Conservation (phyloP, 53 echinoderm and acorn worm species). For the Actinopyga echinites region DNA sequence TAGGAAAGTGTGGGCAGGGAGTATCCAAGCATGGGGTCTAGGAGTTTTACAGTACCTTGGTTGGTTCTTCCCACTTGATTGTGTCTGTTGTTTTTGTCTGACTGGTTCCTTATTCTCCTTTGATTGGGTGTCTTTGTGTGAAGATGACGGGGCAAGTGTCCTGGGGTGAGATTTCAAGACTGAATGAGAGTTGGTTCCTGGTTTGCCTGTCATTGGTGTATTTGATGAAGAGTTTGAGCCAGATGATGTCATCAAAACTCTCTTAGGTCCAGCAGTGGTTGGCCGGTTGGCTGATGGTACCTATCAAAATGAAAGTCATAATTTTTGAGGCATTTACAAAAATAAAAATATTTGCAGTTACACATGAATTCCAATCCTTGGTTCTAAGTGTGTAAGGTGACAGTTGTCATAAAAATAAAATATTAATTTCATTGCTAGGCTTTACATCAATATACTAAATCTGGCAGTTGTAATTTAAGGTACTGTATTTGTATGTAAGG, state of each 20-base stretch:
- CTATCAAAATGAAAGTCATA: background rate
- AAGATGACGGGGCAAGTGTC: background rate
- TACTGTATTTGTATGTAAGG: too few relatives aligned
- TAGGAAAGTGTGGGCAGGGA: too few relatives aligned
- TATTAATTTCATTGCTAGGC: too few relatives aligned
- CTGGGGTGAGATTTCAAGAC: background rate
- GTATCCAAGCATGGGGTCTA: too few relatives aligned
- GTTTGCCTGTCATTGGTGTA: background rate
- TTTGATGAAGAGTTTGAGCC: background rate
- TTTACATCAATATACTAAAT: too few relatives aligned
- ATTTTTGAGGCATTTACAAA: too few relatives aligned
- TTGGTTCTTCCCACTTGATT: background rate
- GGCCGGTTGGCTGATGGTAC: constrained; percentile 10
- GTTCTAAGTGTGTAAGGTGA: too few relatives aligned
- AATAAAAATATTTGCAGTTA: too few relatives aligned
- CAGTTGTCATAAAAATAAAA: too few relatives aligned
- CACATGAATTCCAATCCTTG: too few relatives aligned
- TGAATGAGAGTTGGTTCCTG: background rate
- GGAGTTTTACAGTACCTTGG: background rate
- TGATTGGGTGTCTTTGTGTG: background rate
- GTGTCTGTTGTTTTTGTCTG: background rate
- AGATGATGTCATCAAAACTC: background rate
- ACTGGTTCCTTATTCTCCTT: constrained; percentile 20
- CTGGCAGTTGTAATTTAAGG: too few relatives aligned
- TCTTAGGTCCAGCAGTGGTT: background rate